Evolutionary conservation across 2,113 vertebrate genomes (phyloP).

Genomic region (Nerophis lumbriciformis): DNA sequence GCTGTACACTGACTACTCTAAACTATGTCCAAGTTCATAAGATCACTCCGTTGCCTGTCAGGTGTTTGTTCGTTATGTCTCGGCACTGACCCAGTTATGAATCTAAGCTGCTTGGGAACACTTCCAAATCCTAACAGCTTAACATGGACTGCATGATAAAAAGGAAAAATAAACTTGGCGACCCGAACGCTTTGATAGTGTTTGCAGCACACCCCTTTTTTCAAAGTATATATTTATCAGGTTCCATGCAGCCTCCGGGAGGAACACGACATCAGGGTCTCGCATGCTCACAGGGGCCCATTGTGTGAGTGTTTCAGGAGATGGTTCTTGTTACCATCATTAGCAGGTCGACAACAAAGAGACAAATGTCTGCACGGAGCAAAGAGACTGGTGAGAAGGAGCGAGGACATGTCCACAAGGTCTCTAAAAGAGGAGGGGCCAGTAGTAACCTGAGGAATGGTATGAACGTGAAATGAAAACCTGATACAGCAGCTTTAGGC

Average conservation of each 20-base stretch:
- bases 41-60: neutral
- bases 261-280: slow-evolving; percentile 21
- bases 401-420: slow-evolving; percentile 22
- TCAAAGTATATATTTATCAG: neutral
- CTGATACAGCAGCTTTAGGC: neutral
- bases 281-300: slow-evolving; percentile 40
- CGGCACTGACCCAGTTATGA: slow-evolving; percentile 44
- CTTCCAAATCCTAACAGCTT: slow-evolving; percentile 29
- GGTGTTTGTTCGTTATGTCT: neutral
- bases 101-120: slow-evolving; percentile 54
- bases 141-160: slow-evolving; percentile 24
- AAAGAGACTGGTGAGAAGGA: slow-evolving; percentile 30
- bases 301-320: slow-evolving; percentile 49
- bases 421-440: slow-evolving; percentile 6
- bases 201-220: neutral
- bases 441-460: neutral
- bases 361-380: slow-evolving; percentile 42
- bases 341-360: slow-evolving; percentile 50
- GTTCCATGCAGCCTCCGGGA: slow-evolving; percentile 19
- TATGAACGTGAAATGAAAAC: neutral
- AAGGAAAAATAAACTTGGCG: slow-evolving; percentile 29
- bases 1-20: neutral
- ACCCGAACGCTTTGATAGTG: neutral
- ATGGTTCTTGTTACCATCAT: slow-evolving; percentile 56
- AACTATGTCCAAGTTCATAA: neutral